Conservation (phyloP, 2,113 vertebrate genomes). For the Panurus biarmicus region DNA sequence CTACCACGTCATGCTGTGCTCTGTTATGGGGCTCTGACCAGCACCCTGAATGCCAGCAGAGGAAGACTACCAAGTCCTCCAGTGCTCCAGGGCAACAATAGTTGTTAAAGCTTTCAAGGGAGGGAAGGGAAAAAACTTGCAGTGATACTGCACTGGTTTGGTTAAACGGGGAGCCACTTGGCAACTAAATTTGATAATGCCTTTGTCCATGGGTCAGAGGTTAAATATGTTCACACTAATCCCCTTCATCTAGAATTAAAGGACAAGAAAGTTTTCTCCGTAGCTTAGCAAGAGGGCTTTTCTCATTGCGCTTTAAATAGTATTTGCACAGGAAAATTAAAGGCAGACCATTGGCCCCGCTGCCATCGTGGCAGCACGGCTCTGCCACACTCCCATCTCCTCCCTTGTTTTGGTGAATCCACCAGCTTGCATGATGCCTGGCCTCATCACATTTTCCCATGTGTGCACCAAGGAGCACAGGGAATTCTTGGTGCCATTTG, state of each 20-base stretch:
- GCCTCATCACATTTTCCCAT: background rate
- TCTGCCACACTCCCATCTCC: background rate
- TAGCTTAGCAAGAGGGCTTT: slow-evolving; percentile 72
- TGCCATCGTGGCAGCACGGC: background rate
- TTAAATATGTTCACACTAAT: slow-evolving; percentile 91
- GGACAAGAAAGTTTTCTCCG: slow-evolving; percentile 80
- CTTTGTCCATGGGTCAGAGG: slow-evolving; percentile 90
- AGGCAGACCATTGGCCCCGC: background rate
- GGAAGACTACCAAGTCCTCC: background rate
- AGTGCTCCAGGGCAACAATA: background rate
- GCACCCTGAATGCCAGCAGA: background rate
- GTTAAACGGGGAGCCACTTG: slow-evolving; percentile 76
- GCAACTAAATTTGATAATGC: slow-evolving; percentile 87
- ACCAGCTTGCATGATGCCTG: accelerated
- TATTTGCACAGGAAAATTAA: slow-evolving; percentile 81
- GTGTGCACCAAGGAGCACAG: background rate
- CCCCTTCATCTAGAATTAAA: slow-evolving; percentile 86
- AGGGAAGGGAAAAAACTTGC: background rate
- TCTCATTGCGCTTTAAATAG: slow-evolving; percentile 72
- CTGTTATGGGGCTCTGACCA: background rate
- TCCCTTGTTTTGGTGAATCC: background rate
- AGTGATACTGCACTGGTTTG: slow-evolving; percentile 33
- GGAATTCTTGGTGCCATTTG: background rate
- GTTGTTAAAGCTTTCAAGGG: background rate
- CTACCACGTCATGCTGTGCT: background rate